Conservation (phyloP, 2,888 invertebrate species). For the Metellina segmentata region DNA sequence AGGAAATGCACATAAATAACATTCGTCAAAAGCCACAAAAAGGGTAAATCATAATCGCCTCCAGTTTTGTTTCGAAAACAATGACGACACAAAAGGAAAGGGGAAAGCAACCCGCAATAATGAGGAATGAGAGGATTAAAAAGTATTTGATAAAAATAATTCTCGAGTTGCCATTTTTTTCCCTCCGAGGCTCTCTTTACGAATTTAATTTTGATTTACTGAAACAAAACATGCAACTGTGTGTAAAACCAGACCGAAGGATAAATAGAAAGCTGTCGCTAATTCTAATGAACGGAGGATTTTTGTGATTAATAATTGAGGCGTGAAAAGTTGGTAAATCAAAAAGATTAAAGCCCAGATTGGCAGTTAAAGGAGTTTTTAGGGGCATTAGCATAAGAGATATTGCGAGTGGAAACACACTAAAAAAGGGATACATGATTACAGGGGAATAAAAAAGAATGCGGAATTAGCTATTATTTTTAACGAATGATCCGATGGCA, state of each 20-base stretch:
- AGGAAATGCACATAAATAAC: conserved; percentile 29
- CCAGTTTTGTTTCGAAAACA: conserved; percentile 45
- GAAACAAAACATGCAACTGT: conserved; percentile 60
- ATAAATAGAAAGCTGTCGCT: conserved; percentile 31
- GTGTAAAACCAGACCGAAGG: conserved; percentile 26
- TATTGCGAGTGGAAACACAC: conserved; percentile 9
- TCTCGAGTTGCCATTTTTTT: not conserved
- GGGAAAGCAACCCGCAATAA: not conserved
- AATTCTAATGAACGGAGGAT: conserved; percentile 36
- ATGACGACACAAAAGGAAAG: not conserved
- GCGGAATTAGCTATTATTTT: not conserved
- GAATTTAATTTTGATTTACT: conserved; percentile 50
- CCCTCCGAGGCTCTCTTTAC: not conserved
- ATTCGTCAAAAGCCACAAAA: conserved; percentile 17
- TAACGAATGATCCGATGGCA: conserved; percentile 1
- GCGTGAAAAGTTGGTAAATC: conserved; percentile 22
- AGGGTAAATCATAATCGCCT: conserved; percentile 41
- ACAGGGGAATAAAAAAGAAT: not conserved
- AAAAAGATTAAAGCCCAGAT: conserved; percentile 24
- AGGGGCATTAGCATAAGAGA: not conserved
- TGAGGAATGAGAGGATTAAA: not conserved
- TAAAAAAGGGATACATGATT: not conserved
- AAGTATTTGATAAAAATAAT: not conserved
- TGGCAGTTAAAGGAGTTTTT: conserved; percentile 8
- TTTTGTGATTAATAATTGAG: conserved; percentile 49